These are phyloP conservation scores for Hystrix cristata DNA, from an alignment of 2,113 vertebrate species.

Conservation along the genomic window DNA sequence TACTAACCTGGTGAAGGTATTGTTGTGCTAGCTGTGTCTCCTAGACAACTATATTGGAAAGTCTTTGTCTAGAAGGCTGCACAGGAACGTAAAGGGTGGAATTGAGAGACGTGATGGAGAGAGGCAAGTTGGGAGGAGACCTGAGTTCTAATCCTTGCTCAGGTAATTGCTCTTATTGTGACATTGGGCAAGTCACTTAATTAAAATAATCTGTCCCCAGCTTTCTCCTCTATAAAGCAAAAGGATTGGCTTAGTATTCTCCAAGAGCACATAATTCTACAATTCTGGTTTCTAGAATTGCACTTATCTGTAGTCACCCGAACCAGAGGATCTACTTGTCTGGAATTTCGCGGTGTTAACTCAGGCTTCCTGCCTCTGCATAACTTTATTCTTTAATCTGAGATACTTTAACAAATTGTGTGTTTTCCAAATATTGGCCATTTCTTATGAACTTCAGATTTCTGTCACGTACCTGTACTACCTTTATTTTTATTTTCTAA, in stretches of 20 bases:
- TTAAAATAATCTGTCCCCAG: neutral
- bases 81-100: neutral
- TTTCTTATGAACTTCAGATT: neutral
- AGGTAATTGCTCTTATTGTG: neutral
- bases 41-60: neutral
- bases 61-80: constrained; percentile 6
- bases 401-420: neutral
- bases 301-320: neutral
- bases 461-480: neutral
- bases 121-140: neutral
- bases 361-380: neutral
- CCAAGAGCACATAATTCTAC: neutral
- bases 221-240: neutral
- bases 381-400: neutral
- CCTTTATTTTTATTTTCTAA: constrained; percentile 23
- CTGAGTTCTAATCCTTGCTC: neutral
- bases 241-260: neutral
- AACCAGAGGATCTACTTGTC: neutral
- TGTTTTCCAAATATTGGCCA: neutral
- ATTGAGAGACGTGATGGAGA: neutral
- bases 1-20: neutral
- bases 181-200: neutral
- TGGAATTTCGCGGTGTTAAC: neutral
- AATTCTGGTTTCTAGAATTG: constrained; percentile 7
- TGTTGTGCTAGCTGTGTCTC: neutral